Evolutionary conservation across 2,888 invertebrate genomes (phyloP), one percentile per base, ranked within the genome.

Genomic region (Hedychridium roseum): DNA sequence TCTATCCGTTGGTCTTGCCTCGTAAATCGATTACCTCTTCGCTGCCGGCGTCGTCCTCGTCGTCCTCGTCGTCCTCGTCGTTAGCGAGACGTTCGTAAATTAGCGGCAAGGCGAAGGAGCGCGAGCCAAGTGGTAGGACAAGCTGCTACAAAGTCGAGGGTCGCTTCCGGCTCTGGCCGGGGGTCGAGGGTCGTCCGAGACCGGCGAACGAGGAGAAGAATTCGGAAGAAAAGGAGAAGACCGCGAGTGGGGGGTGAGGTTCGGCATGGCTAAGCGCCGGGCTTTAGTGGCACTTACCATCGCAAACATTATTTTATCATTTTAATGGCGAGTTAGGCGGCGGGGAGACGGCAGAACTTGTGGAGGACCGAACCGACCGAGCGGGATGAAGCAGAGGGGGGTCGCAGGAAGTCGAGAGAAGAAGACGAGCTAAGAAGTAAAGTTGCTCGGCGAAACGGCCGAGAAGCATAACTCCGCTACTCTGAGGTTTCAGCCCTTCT

Each of bases 291-390:
- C 73, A 77, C 76, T 77, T 75, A 71, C 67, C 71, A 71, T 66
- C 60, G 73, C 75, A 77, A 77, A 76, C 71, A 74, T 76, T 76
- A 71, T 77, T 77, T 73, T 71, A 77, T 75, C 74, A 77, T 77
- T 77, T 74, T 72, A 76, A 74, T 73, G 66, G 74, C 59, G 50
- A 57, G 59, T 61, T 52, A 57, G 60, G 45, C 41, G 21, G 23
- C 11, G 23, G 20, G 16, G 15, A 16, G 39, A 36, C 26, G 43
- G 37, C 26, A 37, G 41, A 17, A 18, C 16, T 11, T 21, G 20
- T 12, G 27, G 30, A 30, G 26, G 35, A 21, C 30, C 21, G 27
- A 38, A n/a, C n/a, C n/a, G 38, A 27, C 12, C 27, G 15, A 36
- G 20, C 20, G 30, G 14, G 41, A 34, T 37, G 30, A 34, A 43